Evolutionary conservation across 53 echinoderm and acorn worm genomes (phyloP).

Genomic region (Mesocentrotus franciscanus): DNA sequence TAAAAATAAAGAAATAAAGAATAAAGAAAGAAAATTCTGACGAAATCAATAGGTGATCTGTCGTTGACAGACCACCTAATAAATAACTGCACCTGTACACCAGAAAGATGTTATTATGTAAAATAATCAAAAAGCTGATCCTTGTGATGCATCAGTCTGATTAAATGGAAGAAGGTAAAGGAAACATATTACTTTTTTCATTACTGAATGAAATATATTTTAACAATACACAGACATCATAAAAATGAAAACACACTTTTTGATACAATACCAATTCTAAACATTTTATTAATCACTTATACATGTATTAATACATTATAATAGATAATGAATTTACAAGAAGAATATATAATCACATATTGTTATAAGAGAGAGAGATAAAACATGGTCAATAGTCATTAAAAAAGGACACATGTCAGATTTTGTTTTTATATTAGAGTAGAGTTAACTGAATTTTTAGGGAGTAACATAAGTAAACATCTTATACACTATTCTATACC

Average conservation of each 20-base stretch:
- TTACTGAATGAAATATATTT: neutral
- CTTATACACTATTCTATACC: neutral
- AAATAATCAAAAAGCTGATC: no score
- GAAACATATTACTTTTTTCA: neutral
- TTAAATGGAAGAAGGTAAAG: no score
- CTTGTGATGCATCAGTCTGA: no score
- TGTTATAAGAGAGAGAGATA: neutral
- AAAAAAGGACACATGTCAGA: neutral
- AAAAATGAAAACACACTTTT: neutral
- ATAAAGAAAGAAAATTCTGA: no score
- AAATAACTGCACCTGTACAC: no score
- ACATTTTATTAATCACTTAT: slow-evolving; percentile 52
- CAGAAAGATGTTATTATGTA: no score
- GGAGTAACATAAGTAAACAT: neutral
- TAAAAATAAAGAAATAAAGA: no score
- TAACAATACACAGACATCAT: neutral
- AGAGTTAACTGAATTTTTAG: neutral
- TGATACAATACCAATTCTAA: slow-evolving; percentile 59
- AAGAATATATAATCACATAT: slow-evolving; percentile 49
- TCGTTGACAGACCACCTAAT: no score
- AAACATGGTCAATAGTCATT: neutral
- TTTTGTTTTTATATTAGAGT: neutral
- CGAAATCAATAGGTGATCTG: no score
- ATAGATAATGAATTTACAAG: neutral
- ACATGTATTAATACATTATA: slow-evolving; percentile 44